Evolutionary conservation across 92 coral and sea anemone species (phyloP), one percentile per base, ranked within the genome.

Genomic region (Virgularia gustaviana): DNA sequence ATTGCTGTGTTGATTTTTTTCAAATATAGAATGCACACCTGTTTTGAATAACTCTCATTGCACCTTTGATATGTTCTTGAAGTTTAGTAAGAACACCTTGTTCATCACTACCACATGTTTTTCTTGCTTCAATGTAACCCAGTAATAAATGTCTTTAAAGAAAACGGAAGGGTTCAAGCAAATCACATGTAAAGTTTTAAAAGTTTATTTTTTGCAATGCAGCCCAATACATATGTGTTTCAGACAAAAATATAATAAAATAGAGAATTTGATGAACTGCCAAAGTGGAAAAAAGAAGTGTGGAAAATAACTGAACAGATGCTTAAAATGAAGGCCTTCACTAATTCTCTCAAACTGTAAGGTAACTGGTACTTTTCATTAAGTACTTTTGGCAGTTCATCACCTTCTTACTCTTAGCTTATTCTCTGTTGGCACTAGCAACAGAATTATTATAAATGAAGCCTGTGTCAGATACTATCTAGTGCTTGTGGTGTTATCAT

Each of bases 391-490:
- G n/a, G n/a, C n/a, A n/a, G n/a, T 11, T 1, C 19, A 3, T 15
- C n/a, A 2, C 13, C 22, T 33, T 22, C 23, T 28, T 23, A 0
- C 18, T n/a, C n/a, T n/a, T n/a, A n/a, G n/a, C n/a, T n/a, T n/a
- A n/a, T n/a, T n/a, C n/a, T n/a, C n/a, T n/a, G n/a, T n/a, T n/a
- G n/a, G n/a, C n/a, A n/a, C n/a, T n/a, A n/a, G n/a, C n/a, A n/a
- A n/a, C n/a, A n/a, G n/a, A n/a, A 1, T 7, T 6, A 4, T 9
- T 28, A 16, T 18, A 32, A 70, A 25, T 37, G 36, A 36, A 51
- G 31, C 89, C 90, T 83, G 84, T 78, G 87, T 85, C 90, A 85
- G 90, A 85, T 82, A 82, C 90, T 85, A 83, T 85, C 90, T 85
- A 85, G 87, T 85, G 87, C 84, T 77, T 49, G 43, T 57, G 49